A percentile compares a stretch with the other conserved stretches of the same genome.
Conservation (phyloP, 1,140 invertebrate genomes). For the Sitobion miscanthi region DNA sequence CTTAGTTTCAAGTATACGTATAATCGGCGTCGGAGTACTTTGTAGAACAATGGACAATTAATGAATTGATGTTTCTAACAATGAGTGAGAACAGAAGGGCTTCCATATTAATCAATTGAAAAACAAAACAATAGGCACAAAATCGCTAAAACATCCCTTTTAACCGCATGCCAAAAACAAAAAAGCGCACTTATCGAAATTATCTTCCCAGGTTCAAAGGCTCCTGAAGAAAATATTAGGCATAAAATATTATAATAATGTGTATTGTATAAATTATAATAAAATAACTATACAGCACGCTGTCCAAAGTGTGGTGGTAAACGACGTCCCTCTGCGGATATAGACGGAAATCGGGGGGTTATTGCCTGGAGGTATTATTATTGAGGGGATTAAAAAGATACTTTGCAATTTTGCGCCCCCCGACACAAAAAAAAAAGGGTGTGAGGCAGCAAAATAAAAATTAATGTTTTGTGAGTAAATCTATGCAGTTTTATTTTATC, state of each 20-base stretch:
- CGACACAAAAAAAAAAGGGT: neutral
- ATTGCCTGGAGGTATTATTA: neutral
- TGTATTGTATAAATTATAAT: neutral
- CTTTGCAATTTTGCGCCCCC: neutral
- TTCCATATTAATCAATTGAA: constrained; percentile 13
- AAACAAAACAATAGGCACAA: constrained; percentile 5
- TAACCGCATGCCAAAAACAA: neutral
- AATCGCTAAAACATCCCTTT: constrained; percentile 26
- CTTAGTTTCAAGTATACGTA: neutral
- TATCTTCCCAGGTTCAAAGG: neutral
- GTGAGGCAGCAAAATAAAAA: neutral
- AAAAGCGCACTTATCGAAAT: neutral
- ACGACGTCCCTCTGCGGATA: neutral
- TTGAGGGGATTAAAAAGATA: neutral
- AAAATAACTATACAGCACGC: no score
- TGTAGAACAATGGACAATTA: neutral
- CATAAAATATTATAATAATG: neutral
- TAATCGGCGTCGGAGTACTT: neutral
- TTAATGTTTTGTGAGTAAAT: no score
- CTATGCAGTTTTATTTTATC: no score
- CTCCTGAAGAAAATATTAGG: neutral
- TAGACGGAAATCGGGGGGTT: no score
- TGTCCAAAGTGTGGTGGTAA: neutral
- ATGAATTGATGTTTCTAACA: neutral
- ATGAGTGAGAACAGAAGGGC: neutral